Conservation (phyloP, 2,797 vertebrate genomes). For the Ambastaia sidthimunki region DNA sequence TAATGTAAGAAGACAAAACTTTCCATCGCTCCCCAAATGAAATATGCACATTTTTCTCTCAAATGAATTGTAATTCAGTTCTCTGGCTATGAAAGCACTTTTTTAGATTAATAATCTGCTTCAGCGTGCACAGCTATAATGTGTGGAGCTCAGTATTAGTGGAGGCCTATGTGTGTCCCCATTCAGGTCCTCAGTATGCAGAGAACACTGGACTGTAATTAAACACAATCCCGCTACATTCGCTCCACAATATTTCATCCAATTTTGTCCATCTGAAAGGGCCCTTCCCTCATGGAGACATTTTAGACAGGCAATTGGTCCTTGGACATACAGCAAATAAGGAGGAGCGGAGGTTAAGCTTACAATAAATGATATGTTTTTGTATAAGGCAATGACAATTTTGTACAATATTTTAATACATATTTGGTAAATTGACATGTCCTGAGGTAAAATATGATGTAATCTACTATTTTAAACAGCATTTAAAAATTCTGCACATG, state of each 20-base stretch:
- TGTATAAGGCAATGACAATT: too few relatives aligned
- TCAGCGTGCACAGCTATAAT: constrained; percentile 4
- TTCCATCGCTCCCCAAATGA: constrained; percentile 27
- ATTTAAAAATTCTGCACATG: too few relatives aligned
- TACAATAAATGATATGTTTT: not conserved
- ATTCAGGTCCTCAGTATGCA: constrained; percentile 53
- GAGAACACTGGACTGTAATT: constrained; percentile 55
- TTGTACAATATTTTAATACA: too few relatives aligned
- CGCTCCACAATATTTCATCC: constrained; percentile 83
- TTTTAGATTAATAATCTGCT: constrained; percentile 26
- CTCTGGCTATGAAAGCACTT: constrained; percentile 2
- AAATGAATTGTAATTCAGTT: constrained; percentile 13
- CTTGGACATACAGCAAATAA: constrained; percentile 21
- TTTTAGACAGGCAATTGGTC: constrained; percentile 1
- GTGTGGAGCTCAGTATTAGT: constrained; percentile 27
- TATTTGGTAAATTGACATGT: too few relatives aligned
- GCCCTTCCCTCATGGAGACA: constrained; percentile 25
- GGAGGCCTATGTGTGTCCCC: constrained; percentile 35
- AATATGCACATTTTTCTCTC: constrained; percentile 9
- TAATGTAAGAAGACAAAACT: constrained; percentile 32
- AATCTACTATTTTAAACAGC: too few relatives aligned
- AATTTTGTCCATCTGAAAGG: constrained; percentile 68
- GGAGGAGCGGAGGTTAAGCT: not conserved
- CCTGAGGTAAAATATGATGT: too few relatives aligned
- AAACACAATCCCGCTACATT: constrained; percentile 68